Conservation (phyloP, 2,888 invertebrate genomes). For the Apocheima hispidaria region DNA sequence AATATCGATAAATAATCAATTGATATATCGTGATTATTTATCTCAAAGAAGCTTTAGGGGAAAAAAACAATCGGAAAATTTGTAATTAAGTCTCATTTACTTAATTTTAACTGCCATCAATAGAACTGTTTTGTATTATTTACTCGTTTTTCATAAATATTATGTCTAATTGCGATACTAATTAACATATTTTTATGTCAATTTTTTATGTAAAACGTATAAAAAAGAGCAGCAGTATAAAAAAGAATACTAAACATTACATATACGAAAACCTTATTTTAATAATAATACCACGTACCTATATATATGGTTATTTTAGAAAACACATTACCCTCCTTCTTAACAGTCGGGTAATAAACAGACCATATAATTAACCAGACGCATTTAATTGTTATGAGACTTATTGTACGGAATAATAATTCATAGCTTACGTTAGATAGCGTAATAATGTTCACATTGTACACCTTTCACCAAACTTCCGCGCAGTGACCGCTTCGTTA, state of each 20-base stretch:
- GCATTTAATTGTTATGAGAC: constrained; percentile 28
- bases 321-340: too few relatives aligned
- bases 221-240: too few relatives aligned
- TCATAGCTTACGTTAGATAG: constrained; percentile 24
- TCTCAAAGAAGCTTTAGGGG: background rate
- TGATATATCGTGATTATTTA: background rate
- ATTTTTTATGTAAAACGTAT: too few relatives aligned
- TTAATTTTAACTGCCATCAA: background rate
- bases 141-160: background rate
- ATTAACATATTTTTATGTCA: too few relatives aligned
- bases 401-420: constrained; percentile 23
- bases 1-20: background rate
- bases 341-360: too few relatives aligned
- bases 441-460: constrained; percentile 27
- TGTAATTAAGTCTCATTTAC: background rate
- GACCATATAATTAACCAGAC: constrained; percentile 34
- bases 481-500: constrained; percentile 24
- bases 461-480: constrained; percentile 40
- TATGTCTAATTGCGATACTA: background rate
- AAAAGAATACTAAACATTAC: background rate
- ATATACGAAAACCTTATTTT: background rate
- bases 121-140: background rate
- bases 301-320: constrained; percentile 7
- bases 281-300: background rate
- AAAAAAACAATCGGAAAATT: background rate